Percentiles rank a stretch among this genome's conserved stretches.
Evolutionary conservation across 1,140 invertebrate genomes (phyloP).

Genomic region (Metaphire vulgaris): DNA sequence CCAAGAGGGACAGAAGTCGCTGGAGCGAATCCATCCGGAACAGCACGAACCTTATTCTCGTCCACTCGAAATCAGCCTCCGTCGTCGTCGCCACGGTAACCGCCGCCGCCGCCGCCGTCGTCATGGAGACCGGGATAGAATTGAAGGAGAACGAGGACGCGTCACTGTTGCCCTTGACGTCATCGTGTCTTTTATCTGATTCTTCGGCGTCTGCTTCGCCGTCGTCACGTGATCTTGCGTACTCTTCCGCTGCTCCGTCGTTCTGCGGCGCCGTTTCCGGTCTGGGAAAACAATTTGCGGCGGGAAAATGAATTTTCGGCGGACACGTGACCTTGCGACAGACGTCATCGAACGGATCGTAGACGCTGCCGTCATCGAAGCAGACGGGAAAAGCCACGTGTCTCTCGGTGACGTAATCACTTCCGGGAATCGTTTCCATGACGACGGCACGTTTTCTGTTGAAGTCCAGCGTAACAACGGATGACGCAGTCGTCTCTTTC

Average conservation of each 20-base stretch:
- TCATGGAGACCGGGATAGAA: neutral
- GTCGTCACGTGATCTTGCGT: neutral
- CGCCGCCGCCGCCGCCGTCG: neutral
- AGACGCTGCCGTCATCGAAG: constrained; percentile 25
- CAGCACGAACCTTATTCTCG: neutral
- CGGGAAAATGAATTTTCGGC: constrained; percentile 15
- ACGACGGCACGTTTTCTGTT: constrained; percentile 20
- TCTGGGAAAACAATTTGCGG: neutral
- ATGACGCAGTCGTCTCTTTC: constrained; percentile 21
- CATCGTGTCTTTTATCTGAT: neutral
- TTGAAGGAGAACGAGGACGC: neutral
- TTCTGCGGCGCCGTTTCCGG: constrained; percentile 15
- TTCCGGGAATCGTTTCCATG: neutral
- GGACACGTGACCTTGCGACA: constrained; percentile 33
- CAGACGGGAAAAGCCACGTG: constrained; percentile 26
- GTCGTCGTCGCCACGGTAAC: neutral
- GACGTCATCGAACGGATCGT: constrained; percentile 32
- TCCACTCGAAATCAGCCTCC: neutral
- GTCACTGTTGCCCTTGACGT: neutral
- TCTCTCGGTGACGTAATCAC: neutral
- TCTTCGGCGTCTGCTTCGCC: neutral
- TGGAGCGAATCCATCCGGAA: constrained; percentile 19
- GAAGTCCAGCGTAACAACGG: constrained; percentile 35
- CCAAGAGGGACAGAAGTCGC: constrained; percentile 33
- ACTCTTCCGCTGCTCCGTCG: neutral